Conservation (phyloP, 2,888 invertebrate species). For the Cynaeus angustus region DNA sequence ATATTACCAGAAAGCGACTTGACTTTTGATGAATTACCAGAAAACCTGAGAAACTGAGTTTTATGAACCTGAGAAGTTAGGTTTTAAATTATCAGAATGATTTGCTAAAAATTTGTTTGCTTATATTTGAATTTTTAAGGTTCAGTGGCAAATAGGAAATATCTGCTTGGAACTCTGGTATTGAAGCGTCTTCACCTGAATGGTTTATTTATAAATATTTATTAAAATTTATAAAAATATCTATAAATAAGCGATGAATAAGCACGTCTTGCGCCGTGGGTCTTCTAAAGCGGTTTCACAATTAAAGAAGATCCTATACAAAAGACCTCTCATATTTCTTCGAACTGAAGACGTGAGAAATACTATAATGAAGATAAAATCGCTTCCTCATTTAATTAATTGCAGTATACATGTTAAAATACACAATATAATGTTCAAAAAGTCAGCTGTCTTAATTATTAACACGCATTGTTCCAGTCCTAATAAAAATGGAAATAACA, state of each 20-base stretch:
- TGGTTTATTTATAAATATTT: slow-evolving; percentile 10
- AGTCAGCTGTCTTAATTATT: slow-evolving; percentile 40
- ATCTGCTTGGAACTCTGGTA: too few species aligned
- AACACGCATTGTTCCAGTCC: slow-evolving; percentile 24
- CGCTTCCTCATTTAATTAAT: slow-evolving; percentile 36
- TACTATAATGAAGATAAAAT: slow-evolving; percentile 34
- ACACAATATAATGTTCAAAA: slow-evolving; percentile 19
- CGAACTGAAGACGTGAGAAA: slow-evolving; percentile 37
- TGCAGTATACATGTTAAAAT: slow-evolving; percentile 24
- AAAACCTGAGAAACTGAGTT: too few species aligned
- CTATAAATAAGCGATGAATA: slow-evolving; percentile 19
- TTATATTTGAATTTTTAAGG: too few species aligned
- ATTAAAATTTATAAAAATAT: not conserved
- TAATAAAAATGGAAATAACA: slow-evolving; percentile 45
- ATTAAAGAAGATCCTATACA: slow-evolving; percentile 20
- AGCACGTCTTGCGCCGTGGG: slow-evolving; percentile 17
- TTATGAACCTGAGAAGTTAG: too few species aligned
- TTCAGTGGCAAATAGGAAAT: too few species aligned
- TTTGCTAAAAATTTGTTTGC: too few species aligned
- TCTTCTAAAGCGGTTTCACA: slow-evolving; percentile 15
- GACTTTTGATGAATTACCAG: too few species aligned
- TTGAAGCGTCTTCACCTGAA: too few species aligned
- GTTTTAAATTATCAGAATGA: too few species aligned
- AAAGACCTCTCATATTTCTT: slow-evolving; percentile 35
- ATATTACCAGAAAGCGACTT: too few species aligned